Evolutionary conservation across 2,113 vertebrate species (phyloP), one percentile per base, ranked within the genome.

Genomic region (Halcyon senegalensis): DNA sequence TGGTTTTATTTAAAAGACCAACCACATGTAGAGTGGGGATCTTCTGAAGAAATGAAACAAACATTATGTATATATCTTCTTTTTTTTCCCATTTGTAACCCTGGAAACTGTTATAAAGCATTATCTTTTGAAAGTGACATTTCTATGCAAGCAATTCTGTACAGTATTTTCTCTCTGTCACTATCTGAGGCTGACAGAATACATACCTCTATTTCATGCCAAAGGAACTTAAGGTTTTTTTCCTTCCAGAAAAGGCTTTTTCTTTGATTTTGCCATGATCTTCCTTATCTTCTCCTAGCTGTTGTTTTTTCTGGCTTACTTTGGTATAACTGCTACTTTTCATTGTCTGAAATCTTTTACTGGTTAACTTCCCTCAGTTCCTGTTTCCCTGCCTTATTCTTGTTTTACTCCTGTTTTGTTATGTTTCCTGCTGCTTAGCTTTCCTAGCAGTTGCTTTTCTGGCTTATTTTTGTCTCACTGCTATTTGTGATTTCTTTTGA

Each of bases 81-180:
- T 53, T 50, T 72, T 89, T 84, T 87, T 64, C 56, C 20, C 28
- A n/a, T 73, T 85, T 0, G 58, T 96, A 96, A 87, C 93, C 94
- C 87, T 95, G 93, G 94, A 93, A 96, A 96, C 94, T 79, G 84
- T 91, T 95, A 62, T 14, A 83, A 85, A 82, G 67, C 58, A 73
- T 93, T 97, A 89, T 90, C 91, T 96, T 89, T 62, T 66, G 37
- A 69, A 96, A 93, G 51, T 85, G 87, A 50, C 87, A 58, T 85
- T 95, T 91, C 77, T 85, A 73, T 2, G 1, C 77, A 83, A 89
- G 50, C 27, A 84, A 41, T 62, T 95, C 62, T 69, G 53, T 89
- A 70, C 46, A 80, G 74, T 85, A 80, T 85, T 85, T 96, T 80
- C 68, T 74, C 72, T 78, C 56, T 84, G 33, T 88, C 89, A 46